Conservation (phyloP, 2,888 invertebrate genomes). For the Acanthosoma haemorrhoidale region DNA sequence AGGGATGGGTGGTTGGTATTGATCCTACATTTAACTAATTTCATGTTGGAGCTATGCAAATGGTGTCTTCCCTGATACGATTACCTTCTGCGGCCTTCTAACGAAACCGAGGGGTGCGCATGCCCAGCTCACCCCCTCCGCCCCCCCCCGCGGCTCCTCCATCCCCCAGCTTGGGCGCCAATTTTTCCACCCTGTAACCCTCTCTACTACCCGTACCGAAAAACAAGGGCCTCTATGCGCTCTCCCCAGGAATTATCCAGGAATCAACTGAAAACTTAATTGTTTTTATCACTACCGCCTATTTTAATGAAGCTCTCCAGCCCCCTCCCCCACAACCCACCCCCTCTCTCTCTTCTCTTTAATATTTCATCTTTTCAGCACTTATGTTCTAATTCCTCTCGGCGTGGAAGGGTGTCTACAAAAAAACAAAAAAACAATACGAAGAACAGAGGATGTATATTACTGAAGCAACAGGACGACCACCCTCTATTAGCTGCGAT, state of each 20-base stretch:
- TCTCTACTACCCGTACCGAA: conserved; percentile 23
- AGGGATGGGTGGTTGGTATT: conserved; percentile 24
- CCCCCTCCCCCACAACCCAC: not conserved
- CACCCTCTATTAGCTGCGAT: not conserved
- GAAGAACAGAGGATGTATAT: not conserved
- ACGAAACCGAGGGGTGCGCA: conserved; percentile 24
- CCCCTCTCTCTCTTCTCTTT: not conserved
- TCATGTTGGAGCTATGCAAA: conserved; percentile 32
- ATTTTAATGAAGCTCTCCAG: conserved; percentile 25
- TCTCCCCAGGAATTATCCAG: conserved; percentile 17
- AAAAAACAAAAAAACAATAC: no score
- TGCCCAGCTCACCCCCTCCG: not conserved
- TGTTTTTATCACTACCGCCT: conserved; percentile 26
- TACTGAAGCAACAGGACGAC: conserved; percentile 1
- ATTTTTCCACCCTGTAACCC: conserved; percentile 25
- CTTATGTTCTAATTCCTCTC: conserved; percentile 4
- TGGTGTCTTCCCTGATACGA: conserved; percentile 30
- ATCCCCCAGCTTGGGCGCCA: not conserved
- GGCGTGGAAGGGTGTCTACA: not conserved
- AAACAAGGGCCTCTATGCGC: not conserved
- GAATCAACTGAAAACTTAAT: conserved; percentile 26
- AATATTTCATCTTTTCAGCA: not conserved
- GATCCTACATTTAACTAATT: conserved; percentile 32
- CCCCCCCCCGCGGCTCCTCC: not conserved
- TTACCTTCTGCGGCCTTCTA: conserved; percentile 27